Evolutionary conservation across 2,888 invertebrate species (phyloP).

Genomic region (Phytoseiulus persimilis): DNA sequence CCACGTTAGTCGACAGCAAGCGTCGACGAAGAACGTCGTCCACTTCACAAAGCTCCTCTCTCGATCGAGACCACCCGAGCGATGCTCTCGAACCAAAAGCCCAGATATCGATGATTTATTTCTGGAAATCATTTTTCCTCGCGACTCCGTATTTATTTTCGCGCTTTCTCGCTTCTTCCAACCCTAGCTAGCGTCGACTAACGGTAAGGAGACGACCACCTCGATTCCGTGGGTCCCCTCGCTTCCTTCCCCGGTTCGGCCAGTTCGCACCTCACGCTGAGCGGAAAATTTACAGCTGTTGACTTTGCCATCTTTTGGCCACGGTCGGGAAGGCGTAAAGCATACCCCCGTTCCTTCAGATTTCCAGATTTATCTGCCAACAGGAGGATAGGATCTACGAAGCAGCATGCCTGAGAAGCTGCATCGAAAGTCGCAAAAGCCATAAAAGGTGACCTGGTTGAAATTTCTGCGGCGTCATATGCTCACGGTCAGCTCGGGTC

Average conservation of each 20-base stretch:
- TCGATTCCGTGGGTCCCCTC: neutral
- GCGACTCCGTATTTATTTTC: neutral
- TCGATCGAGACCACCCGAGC: neutral
- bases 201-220: neutral
- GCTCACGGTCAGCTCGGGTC: too few relatives aligned
- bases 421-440: neutral
- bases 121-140: neutral
- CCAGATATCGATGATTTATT: slow-evolving; percentile 5
- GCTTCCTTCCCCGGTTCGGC: neutral
- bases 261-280: neutral
- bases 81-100: neutral
- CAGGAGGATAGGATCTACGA: too few relatives aligned
- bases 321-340: neutral
- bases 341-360: neutral
- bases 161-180: neutral
- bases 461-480: neutral
- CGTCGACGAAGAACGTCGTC: neutral
- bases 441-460: neutral
- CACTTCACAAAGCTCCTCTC: neutral
- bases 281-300: neutral
- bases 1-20: neutral
- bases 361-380: neutral
- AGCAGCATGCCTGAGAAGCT: neutral
- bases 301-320: neutral
- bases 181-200: neutral